Evolutionary conservation across 2,888 invertebrate species (phyloP).

Genomic region (Adela reaumurella): DNA sequence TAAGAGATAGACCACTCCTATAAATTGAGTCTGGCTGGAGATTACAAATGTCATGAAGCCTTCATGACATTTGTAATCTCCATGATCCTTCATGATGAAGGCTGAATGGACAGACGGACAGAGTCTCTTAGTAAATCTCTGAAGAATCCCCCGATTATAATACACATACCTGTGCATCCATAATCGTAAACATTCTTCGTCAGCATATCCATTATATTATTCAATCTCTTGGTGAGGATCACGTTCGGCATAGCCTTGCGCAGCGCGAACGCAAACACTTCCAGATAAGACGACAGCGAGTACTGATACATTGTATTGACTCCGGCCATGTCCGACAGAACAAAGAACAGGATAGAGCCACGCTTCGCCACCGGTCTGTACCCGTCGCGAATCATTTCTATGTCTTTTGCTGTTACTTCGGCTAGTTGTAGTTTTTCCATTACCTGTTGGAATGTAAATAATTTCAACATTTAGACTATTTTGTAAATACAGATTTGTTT

Average conservation of each 20-base stretch:
- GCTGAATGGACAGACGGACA: too few relatives aligned
- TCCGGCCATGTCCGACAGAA: constrained; percentile 83
- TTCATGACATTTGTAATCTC: too few relatives aligned
- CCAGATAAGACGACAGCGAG: constrained; percentile 79
- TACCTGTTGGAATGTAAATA: too few relatives aligned
- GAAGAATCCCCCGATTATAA: too few relatives aligned
- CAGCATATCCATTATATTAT: constrained; percentile 78
- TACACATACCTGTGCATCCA: constrained; percentile 76
- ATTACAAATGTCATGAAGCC: too few relatives aligned
- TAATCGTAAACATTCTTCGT: constrained; percentile 89
- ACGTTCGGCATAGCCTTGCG: constrained; percentile 81
- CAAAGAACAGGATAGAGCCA: constrained; percentile 88
- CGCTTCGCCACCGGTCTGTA: constrained; percentile 83
- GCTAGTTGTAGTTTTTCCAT: constrained; percentile 76
- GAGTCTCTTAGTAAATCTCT: too few relatives aligned
- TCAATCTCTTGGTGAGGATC: constrained; percentile 66
- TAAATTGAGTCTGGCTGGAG: too few relatives aligned
- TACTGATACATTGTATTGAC: constrained; percentile 93
- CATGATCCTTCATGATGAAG: too few relatives aligned
- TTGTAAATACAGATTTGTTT: too few relatives aligned
- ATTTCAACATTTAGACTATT: too few relatives aligned
- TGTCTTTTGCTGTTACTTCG: constrained; percentile 71
- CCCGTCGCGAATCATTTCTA: constrained; percentile 78
- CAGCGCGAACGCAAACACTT: constrained; percentile 73
- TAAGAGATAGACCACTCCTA: too few relatives aligned